Evolutionary conservation across 2,888 invertebrate species (phyloP), one percentile per base, ranked within the genome.

Genomic region (Drosophila falleni): DNA sequence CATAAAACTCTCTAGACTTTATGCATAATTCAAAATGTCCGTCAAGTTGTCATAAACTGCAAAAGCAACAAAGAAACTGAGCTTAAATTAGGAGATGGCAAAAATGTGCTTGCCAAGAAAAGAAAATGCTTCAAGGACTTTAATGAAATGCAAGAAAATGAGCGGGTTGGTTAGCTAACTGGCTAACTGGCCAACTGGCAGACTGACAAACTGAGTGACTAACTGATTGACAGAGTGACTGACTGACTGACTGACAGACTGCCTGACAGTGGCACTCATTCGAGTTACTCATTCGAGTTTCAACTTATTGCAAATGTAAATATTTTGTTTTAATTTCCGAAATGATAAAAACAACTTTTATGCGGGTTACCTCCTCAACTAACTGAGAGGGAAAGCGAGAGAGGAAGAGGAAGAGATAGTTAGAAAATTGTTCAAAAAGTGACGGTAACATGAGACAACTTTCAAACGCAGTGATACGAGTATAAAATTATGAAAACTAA

Each of bases 11-110:
- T 42, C 50, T 50, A 68, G 78, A 68, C 61, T 64, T 51, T 68
- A 84, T 81, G 86, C 86, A 87, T 85, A 87, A 85, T 79, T 86
- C 86, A 87, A 64, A 87, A 70, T 81, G 83, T 85, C 81, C 81
- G 80, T 81, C 87, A 77, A 83, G 75, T 73, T 83, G 87, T 81
- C 86, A 86, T 70, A 82, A 87, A 73, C 65, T 79, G 62, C 62
- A 77, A 62, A 31, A 44, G 49, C 67, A 71, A 65, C 71, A 71
- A 62, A 65, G 70, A 67, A 71, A 53, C 70, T 56, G 41, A 47
- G 75, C 67, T 62, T 71, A 82, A 82, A 74, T 84, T 78, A 78
- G 81, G 42, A 75, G 67, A 63, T 41, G 59, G 60, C 44, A 47
- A 44, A 64, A 71, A 72, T 80, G 69, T 60, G 44, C 70, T 46